A percentile compares a stretch with the other conserved stretches of the same genome.
Conservation (phyloP, 2,113 vertebrate species). For the Ageneiosus marmoratus region DNA sequence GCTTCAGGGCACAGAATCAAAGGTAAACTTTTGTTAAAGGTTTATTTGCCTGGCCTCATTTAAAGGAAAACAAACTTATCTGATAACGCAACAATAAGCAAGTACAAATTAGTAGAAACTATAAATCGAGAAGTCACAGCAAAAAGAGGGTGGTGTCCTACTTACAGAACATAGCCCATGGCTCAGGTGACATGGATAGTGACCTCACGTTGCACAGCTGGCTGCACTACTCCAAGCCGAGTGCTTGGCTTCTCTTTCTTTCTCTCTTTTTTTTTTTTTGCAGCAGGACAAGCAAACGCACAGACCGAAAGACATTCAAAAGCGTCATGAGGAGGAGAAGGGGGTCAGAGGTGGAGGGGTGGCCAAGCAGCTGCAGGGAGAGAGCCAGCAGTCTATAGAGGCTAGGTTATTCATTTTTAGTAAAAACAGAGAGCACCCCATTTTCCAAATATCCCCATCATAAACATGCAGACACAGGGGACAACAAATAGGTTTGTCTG, state of each 20-base stretch:
- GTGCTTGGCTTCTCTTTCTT: slow-evolving; percentile 85
- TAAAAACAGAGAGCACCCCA: slow-evolving; percentile 80
- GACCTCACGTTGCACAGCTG: slow-evolving; percentile 90
- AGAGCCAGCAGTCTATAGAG: slow-evolving; percentile 89
- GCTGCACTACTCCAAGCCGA: slow-evolving; percentile 97
- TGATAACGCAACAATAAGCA: slow-evolving; percentile 54
- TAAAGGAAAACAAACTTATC: slow-evolving; percentile 20
- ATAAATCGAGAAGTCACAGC: slow-evolving; percentile 72
- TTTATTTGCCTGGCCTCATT: not conserved
- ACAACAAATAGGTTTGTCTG: not conserved
- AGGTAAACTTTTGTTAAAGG: slow-evolving; percentile 52
- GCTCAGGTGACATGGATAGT: slow-evolving; percentile 90
- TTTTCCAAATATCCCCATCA: slow-evolving; percentile 92
- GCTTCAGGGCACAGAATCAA: slow-evolving; percentile 45
- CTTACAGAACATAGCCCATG: slow-evolving; percentile 93
- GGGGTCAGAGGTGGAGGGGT: slow-evolving; percentile 84
- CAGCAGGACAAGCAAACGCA: slow-evolving; percentile 95
- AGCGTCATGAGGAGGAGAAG: slow-evolving; percentile 89
- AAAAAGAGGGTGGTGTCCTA: slow-evolving; percentile 88
- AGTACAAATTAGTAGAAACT: slow-evolving; percentile 62
- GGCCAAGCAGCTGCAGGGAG: slow-evolving; percentile 91
- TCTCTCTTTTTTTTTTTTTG: slow-evolving; percentile 57
- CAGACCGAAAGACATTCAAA: slow-evolving; percentile 98
- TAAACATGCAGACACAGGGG: slow-evolving; percentile 1
- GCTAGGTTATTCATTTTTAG: slow-evolving; percentile 92